Evolutionary conservation across 2,888 invertebrate species (phyloP).

Genomic region (Osedax frankpressi): DNA sequence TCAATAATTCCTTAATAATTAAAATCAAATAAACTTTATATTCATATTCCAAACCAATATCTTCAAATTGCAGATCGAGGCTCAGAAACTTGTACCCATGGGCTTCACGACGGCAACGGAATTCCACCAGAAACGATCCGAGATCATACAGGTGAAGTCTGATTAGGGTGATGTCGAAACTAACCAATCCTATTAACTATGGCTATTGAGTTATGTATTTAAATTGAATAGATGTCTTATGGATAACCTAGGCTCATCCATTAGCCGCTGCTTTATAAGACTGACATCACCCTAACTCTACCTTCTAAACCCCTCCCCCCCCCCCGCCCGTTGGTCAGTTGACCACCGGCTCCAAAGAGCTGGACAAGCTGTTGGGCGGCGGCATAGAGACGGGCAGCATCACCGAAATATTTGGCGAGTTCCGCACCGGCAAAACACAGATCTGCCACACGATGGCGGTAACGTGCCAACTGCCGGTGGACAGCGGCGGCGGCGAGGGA

Average conservation of each 20-base stretch:
- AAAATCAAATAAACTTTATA: no score
- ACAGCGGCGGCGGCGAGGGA: slow-evolving; percentile 95
- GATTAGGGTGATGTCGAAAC: no score
- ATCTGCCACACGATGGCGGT: slow-evolving; percentile 91
- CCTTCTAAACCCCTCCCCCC: no score
- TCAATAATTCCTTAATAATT: no score
- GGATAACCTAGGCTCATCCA: no score
- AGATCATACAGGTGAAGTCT: slow-evolving; percentile 84
- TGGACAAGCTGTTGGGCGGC: slow-evolving; percentile 80
- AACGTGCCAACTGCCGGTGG: slow-evolving; percentile 90
- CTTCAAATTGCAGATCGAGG: slow-evolving; percentile 67
- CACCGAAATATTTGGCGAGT: slow-evolving; percentile 96
- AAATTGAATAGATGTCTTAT: no score
- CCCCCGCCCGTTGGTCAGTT: background rate
- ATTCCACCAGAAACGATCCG: slow-evolving; percentile 83
- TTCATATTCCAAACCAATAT: no score
- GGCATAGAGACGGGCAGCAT: slow-evolving; percentile 97
- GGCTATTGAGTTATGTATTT: no score
- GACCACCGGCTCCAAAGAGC: slow-evolving; percentile 66
- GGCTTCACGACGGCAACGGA: slow-evolving; percentile 96
- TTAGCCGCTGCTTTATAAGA: background rate
- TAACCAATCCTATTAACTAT: no score
- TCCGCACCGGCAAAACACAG: slow-evolving; percentile 92
- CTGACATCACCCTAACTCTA: no score
- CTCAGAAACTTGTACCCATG: slow-evolving; percentile 84